Evolutionary conservation across 2,113 vertebrate genomes (phyloP).

Genomic region (Nothoprocta perdicaria): DNA sequence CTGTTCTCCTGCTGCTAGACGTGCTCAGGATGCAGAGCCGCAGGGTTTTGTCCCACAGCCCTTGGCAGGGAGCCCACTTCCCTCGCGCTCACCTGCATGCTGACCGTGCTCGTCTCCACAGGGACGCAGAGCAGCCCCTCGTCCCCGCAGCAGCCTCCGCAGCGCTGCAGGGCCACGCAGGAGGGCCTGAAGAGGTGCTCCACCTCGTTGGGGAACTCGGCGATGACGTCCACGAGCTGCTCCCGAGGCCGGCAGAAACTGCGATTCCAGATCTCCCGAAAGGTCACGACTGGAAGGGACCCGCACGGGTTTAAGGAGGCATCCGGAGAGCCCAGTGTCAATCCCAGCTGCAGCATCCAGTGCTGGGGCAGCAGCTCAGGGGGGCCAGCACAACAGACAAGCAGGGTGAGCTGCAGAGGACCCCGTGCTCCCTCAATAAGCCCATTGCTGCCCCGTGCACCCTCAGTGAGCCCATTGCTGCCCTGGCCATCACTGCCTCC

Average conservation of each 20-base stretch:
- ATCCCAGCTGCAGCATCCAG: not conserved
- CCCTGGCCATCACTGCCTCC: not conserved
- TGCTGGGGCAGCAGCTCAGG: not conserved
- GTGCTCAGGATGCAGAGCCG: not conserved
- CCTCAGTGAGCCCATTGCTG: no score
- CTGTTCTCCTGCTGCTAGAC: not conserved
- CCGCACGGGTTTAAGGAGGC: not conserved
- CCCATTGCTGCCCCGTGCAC: not conserved
- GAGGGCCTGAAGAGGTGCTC: slow-evolving; percentile 92
- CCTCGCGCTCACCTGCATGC: slow-evolving; percentile 86
- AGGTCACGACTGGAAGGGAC: slow-evolving; percentile 83
- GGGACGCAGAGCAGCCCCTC: slow-evolving; percentile 90
- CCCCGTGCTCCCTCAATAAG: not conserved
- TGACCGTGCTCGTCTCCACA: slow-evolving; percentile 82
- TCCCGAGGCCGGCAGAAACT: slow-evolving; percentile 93
- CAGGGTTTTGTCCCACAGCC: rapidly evolving
- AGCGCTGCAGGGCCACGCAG: slow-evolving; percentile 90
- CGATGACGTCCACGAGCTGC: slow-evolving; percentile 88
- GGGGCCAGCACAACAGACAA: not conserved
- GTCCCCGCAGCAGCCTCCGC: slow-evolving; percentile 91
- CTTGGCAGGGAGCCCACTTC: rapidly evolving
- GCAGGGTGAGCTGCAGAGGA: not conserved
- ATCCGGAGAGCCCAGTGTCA: not conserved
- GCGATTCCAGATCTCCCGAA: slow-evolving; percentile 92
- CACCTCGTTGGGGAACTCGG: slow-evolving; percentile 89